Conservation (phyloP, 2,888 invertebrate species). For the Dorcus hopei region DNA sequence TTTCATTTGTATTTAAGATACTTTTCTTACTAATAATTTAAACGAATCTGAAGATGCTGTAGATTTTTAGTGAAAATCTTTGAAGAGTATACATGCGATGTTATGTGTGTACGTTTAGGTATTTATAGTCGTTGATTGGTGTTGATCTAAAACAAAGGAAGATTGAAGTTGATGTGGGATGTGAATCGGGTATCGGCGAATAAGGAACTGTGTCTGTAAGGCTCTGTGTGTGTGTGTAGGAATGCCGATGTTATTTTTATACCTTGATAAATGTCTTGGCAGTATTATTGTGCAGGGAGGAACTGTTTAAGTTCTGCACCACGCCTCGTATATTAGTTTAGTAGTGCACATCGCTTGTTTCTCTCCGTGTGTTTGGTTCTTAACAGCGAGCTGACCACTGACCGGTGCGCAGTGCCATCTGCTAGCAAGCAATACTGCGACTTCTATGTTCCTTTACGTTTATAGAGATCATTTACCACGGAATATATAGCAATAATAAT, state of each 20-base stretch:
- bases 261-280: slow-evolving; percentile 35
- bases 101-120: no score
- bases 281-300: slow-evolving; percentile 46
- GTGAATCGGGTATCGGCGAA: neutral
- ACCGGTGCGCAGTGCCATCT: slow-evolving; percentile 37
- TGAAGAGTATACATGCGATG: no score
- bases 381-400: slow-evolving; percentile 33
- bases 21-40: no score
- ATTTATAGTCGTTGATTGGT: no score
- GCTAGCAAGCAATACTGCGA: slow-evolving; percentile 36
- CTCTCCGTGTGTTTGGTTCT: slow-evolving; percentile 17
- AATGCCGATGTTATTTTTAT: slow-evolving; percentile 19
- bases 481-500: slow-evolving; percentile 49
- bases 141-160: neutral
- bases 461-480: slow-evolving; percentile 40
- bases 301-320: slow-evolving; percentile 22
- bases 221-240: neutral
- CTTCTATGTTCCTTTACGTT: slow-evolving; percentile 42
- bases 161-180: neutral
- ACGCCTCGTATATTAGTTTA: slow-evolving; percentile 22
- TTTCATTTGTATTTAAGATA: no score
- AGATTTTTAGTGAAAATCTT: no score
- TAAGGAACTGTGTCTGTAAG: no score
- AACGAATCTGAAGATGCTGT: no score
- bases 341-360: slow-evolving; percentile 25